Percentiles rank a stretch among this genome's conserved stretches.
Conservation (phyloP, 2,888 invertebrate species). For the Crossocerus cetratus region DNA sequence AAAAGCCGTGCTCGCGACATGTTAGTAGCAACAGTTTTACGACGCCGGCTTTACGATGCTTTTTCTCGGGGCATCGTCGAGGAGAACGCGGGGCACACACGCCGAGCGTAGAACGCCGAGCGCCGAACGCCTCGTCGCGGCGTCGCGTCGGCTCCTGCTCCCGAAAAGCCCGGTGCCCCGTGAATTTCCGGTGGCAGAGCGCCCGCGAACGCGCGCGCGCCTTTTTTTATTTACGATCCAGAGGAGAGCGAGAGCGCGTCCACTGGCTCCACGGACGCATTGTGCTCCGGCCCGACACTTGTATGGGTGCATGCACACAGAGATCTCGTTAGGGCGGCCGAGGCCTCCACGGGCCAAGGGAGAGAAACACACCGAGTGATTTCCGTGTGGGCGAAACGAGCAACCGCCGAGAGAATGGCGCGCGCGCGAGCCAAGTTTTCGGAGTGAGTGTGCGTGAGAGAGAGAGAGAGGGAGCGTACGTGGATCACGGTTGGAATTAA, state of each 20-base stretch:
- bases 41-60: conserved; percentile 49
- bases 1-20: conserved; percentile 48
- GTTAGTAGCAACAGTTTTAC: conserved; percentile 55
- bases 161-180: conserved; percentile 47
- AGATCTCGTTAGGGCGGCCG: conserved; percentile 1
- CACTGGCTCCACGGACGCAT: neutral
- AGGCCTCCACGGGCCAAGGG: conserved; percentile 25
- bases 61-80: conserved; percentile 22
- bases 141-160: conserved; percentile 31
- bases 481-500: conserved; percentile 71
- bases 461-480: too few species aligned
- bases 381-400: conserved; percentile 69
- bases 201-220: conserved; percentile 35
- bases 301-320: conserved; percentile 10
- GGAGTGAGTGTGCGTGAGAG: conserved; percentile 18
- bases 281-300: conserved; percentile 4
- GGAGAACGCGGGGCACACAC: neutral
- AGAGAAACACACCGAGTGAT: conserved; percentile 49
- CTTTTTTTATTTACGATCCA: conserved; percentile 55
- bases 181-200: conserved; percentile 42
- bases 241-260: neutral
- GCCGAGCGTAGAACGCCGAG: too few species aligned
- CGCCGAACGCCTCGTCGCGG: neutral
- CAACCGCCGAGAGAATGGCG: conserved; percentile 68
- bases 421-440: conserved; percentile 68